Conservation (phyloP, 2,888 invertebrate species). For the Cryptosula pallasiana region DNA sequence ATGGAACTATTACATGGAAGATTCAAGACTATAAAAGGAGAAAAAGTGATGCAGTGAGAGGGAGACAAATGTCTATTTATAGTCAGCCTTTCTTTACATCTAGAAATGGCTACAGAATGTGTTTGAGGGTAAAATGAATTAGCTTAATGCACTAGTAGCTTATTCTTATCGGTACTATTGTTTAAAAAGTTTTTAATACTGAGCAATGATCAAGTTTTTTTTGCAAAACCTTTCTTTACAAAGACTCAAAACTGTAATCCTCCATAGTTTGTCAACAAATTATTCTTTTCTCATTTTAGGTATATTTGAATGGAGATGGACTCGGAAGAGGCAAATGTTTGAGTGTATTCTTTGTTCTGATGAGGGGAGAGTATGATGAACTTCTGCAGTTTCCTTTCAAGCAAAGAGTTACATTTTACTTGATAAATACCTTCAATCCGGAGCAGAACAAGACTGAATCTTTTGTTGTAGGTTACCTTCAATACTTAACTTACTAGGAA, state of each 20-base stretch:
- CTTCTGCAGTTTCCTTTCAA: constrained; percentile 18
- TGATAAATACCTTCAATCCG: background rate
- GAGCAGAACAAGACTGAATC: background rate
- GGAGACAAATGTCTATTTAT: constrained; percentile 39
- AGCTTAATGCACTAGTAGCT: no score
- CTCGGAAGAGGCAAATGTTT: background rate
- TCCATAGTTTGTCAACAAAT: no score
- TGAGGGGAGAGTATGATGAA: constrained; percentile 19
- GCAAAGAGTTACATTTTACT: background rate
- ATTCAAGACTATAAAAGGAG: constrained; percentile 40
- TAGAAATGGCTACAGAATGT: constrained; percentile 47
- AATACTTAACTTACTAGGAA: no score
- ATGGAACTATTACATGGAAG: constrained; percentile 28
- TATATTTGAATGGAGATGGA: background rate
- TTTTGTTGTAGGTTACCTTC: background rate
- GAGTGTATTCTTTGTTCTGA: constrained; percentile 4
- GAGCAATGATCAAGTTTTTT: no score
- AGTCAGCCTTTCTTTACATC: constrained; percentile 47
- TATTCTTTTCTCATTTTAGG: no score
- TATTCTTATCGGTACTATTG: no score
- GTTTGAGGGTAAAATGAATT: constrained; percentile 35
- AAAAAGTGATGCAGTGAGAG: constrained; percentile 39
- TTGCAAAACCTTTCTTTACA: no score
- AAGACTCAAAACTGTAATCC: no score
- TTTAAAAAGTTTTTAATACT: no score